Evolutionary conservation across 1,140 invertebrate genomes (phyloP).

Genomic region (Colletes latitarsis): DNA sequence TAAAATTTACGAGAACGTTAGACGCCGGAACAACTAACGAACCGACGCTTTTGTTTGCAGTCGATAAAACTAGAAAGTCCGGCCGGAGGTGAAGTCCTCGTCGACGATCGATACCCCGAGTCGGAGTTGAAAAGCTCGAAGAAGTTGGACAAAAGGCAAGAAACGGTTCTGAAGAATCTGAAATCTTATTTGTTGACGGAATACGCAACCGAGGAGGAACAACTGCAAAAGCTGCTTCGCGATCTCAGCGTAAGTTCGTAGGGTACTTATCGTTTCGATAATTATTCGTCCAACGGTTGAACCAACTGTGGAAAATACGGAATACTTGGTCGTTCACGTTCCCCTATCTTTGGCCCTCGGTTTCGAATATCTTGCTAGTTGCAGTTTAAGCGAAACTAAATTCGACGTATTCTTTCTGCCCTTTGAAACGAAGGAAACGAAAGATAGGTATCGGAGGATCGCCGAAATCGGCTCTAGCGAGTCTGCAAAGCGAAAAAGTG

Average conservation of each 20-base stretch:
- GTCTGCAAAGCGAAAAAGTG: background rate
- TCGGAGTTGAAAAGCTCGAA: conserved; percentile 31
- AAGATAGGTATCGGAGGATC: too few relatives aligned
- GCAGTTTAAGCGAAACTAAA: too few relatives aligned
- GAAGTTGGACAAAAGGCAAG: conserved; percentile 69
- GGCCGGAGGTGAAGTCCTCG: conserved; percentile 1
- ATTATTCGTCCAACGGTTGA: background rate
- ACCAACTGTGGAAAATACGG: too few relatives aligned
- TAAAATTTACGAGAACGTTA: too few relatives aligned
- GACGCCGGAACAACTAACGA: background rate
- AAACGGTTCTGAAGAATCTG: conserved; percentile 59
- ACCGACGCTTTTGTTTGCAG: background rate
- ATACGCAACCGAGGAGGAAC: conserved; percentile 60
- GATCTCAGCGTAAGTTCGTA: conserved; percentile 63
- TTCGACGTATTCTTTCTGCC: too few relatives aligned
- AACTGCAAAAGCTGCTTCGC: conserved; percentile 64
- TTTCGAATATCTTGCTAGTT: too few relatives aligned
- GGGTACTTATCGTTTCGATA: conserved; percentile 5
- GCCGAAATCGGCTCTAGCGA: background rate
- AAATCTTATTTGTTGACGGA: conserved; percentile 64
- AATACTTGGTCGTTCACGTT: too few relatives aligned
- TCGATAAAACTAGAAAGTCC: background rate
- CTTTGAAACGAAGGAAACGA: too few relatives aligned
- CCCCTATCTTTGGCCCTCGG: too few relatives aligned
- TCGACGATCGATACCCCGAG: conserved; percentile 53